Base-by-base conservation (phyloP, 2,888 invertebrate genomes). In the Phyllotreta cruciferae region DNA sequence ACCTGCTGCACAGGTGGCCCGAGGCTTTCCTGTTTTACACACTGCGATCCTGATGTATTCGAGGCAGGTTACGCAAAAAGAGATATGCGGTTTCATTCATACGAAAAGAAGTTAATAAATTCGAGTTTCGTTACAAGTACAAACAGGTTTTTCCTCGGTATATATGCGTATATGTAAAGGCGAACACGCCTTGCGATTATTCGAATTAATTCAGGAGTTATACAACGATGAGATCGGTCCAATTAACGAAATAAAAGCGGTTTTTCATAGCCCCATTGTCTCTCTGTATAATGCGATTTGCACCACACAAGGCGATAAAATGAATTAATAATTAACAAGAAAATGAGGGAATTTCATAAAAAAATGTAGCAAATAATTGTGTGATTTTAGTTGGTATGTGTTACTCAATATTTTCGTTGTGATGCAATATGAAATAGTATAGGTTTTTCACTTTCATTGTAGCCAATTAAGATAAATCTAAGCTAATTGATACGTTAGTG, bases 51-150 rank as follows among this genome's bases (percentile, higher is more conserved):
- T 24, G 24, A 24, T 24, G 24, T 52, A 34, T 3, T 3, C 10
- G 6, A 35, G 47, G 7, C 9, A n/a, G 5, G 52, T 52, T 52
- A 52, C 52, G 52, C 38, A 52, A 52, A 36, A 52, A 52, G 52
- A 37, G 52, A 52, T 52, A 52, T 52, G 9, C 11, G 36, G 9
- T 34, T 50, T 50, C 50, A 50, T 50, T 37, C 37, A 38, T 13
- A 52, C 24, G 24, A 37, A 38, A 52, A 52, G 4, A 52, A 37
- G 14, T 24, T 24, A 24, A 24, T 24, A 24, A 24, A 24, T 24
- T 24, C 24, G 24, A 24, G 24, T 24, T 24, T 24, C 24, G 24
- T 24, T 24, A 24, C 4, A 24, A 24, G 24, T 24, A 24, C n/a
- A 24, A 35, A 49, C 49, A 6, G 35, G 49, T 49, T 49, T 8